Conservation (phyloP, 1,140 invertebrate species). For the Aphis gossypii region DNA sequence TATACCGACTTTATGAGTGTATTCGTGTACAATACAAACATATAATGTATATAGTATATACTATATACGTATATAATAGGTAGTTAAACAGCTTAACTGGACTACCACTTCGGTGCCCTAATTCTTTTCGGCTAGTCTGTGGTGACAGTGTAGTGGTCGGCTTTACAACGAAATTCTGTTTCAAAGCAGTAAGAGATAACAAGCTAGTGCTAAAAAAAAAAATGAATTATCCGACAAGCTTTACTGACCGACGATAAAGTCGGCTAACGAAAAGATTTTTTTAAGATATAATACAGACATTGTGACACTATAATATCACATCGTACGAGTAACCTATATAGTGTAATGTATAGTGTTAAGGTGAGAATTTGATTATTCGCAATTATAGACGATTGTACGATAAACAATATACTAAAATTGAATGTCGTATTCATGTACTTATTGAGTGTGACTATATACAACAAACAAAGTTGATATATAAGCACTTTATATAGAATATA, state of each 20-base stretch:
- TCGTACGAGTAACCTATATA: too few species aligned
- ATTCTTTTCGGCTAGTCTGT: not conserved
- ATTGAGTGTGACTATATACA: not conserved
- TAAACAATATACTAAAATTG: not conserved
- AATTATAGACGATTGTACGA: too few species aligned
- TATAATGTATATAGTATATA: not conserved
- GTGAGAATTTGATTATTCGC: too few species aligned
- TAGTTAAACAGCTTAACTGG: not conserved
- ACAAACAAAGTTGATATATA: not conserved
- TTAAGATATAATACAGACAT: not conserved
- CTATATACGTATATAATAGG: not conserved
- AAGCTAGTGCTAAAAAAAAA: not conserved
- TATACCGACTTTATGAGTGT: not conserved
- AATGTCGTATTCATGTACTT: not conserved
- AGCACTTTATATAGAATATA: too few species aligned
- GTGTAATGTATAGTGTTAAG: too few species aligned
- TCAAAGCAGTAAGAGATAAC: not conserved
- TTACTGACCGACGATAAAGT: not conserved
- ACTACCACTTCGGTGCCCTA: not conserved
- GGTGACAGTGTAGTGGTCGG: not conserved
- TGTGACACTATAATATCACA: not conserved
- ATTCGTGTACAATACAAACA: not conserved
- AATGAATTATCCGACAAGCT: not conserved
- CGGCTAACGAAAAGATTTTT: not conserved
- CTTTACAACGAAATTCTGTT: not conserved